Percentiles rank a stretch among this genome's conserved stretches.
These are phyloP conservation scores for Gastracanthus pulcherrimus DNA, from an alignment of 2,888 invertebrate species.

Conservation along the genomic window DNA sequence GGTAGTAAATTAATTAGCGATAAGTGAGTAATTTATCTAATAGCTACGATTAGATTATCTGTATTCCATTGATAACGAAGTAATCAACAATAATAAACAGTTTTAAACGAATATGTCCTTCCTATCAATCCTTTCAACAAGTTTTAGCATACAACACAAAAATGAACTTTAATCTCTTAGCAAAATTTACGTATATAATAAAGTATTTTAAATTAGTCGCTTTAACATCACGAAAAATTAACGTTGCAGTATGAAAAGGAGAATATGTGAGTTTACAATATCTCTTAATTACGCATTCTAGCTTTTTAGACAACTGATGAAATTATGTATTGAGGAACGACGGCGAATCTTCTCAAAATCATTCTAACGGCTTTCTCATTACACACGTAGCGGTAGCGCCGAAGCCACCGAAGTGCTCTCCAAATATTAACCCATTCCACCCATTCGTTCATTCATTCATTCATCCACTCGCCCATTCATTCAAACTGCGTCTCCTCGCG, in stretches of 20 bases:
- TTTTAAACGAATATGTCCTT: not conserved
- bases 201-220: not conserved
- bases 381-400: not conserved
- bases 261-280: not conserved
- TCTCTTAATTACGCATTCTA: not conserved
- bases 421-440: conserved; percentile 10
- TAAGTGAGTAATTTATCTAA: not conserved
- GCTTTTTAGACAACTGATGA: not conserved
- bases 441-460: not conserved
- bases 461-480: not conserved
- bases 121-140: too few relatives aligned
- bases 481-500: not conserved
- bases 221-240: too few relatives aligned
- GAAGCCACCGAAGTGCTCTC: not conserved
- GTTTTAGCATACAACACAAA: not conserved
- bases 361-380: not conserved
- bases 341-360: not conserved
- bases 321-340: not conserved
- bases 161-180: not conserved
- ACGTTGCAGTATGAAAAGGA: too few relatives aligned
- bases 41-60: not conserved
- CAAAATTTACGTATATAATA: not conserved
- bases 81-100: not conserved
- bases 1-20: conserved; percentile 18
- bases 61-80: not conserved